Evolutionary conservation across 2,888 invertebrate genomes (phyloP).

Genomic region (Tupiocoris notatus): DNA sequence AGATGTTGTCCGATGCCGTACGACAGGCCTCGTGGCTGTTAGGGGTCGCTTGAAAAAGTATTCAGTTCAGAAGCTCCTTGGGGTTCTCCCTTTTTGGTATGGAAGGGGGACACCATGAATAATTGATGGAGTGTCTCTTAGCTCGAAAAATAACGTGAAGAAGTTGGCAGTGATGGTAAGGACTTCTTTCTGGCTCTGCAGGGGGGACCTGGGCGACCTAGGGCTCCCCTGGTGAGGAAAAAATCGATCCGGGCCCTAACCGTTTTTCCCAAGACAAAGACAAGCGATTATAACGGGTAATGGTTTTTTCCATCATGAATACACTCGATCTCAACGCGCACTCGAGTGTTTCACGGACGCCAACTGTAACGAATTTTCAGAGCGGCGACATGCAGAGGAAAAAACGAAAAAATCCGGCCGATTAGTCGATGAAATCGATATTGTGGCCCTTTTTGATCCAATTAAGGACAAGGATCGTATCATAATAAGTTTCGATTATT

Average conservation of each 20-base stretch:
- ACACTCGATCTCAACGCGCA: too few species aligned
- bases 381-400: too few species aligned
- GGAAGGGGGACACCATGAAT: slow-evolving; percentile 23
- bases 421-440: too few species aligned
- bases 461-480: too few species aligned
- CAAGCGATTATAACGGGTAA: neutral
- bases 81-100: neutral
- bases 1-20: neutral
- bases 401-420: too few species aligned
- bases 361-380: neutral
- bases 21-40: neutral
- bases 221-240: neutral
- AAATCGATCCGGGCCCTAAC: neutral
- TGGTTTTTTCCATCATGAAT: neutral
- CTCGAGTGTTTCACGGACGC: too few species aligned
- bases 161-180: neutral
- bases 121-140: slow-evolving; percentile 38
- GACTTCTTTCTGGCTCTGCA: neutral
- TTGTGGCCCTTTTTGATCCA: too few species aligned
- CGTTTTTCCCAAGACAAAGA: neutral
- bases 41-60: neutral
- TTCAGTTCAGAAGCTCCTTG: neutral
- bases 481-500: too few species aligned
- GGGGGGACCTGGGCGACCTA: neutral
- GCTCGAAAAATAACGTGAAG: slow-evolving; percentile 9